Conservation (phyloP, 2,888 invertebrate genomes). For the Dimorphilus gyrociliatus region DNA sequence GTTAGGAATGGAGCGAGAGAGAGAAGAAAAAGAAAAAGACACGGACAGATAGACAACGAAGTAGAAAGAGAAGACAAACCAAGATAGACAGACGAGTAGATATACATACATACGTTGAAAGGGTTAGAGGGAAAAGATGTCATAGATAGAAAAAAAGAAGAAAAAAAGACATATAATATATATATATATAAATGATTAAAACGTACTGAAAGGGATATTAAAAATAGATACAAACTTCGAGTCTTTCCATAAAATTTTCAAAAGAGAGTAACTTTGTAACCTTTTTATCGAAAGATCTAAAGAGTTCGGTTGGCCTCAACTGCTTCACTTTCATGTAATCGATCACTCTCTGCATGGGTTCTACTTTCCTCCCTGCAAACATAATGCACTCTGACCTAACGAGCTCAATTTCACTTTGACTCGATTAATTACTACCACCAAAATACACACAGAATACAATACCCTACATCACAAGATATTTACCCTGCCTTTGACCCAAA, state of each 20-base stretch:
- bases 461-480: too few relatives aligned
- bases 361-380: slow-evolving; percentile 12
- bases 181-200: neutral
- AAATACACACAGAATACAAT: too few relatives aligned
- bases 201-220: neutral
- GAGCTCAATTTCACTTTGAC: too few relatives aligned
- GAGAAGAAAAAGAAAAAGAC: too few relatives aligned
- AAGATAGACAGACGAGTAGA: too few relatives aligned
- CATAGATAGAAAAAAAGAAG: neutral
- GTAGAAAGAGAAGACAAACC: too few relatives aligned
- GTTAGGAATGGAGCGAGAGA: neutral
- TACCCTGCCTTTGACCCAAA: slow-evolving; percentile 18
- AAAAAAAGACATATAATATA: neutral
- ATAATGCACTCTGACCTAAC: too few relatives aligned
- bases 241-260: slow-evolving; percentile 17
- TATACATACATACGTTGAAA: too few relatives aligned
- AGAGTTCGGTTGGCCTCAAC: slow-evolving; percentile 19
- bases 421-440: too few relatives aligned
- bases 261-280: slow-evolving; percentile 13
- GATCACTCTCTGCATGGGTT: slow-evolving; percentile 20
- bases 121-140: too few relatives aligned
- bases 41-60: too few relatives aligned
- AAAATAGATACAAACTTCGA: neutral
- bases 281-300: slow-evolving; percentile 19
- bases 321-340: slow-evolving; percentile 17